Evolutionary conservation across 2,888 invertebrate species (phyloP).

Genomic region (Mesopsocus fuscifrons): DNA sequence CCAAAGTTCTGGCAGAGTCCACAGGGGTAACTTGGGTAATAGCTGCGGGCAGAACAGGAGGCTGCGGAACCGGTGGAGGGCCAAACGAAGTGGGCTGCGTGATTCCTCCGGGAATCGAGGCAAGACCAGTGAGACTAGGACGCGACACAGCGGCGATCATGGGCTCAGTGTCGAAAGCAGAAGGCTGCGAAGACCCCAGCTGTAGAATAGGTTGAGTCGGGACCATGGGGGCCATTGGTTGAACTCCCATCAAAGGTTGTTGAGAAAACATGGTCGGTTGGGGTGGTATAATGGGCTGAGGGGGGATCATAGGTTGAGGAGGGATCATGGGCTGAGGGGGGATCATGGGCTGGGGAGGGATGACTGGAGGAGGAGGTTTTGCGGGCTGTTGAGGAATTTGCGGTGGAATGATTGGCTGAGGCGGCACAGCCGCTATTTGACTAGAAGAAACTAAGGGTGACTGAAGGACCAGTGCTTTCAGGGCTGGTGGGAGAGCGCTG

Average conservation of each 20-base stretch:
- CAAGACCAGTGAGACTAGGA: slow-evolving; percentile 4
- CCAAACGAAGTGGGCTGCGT: slow-evolving; percentile 9
- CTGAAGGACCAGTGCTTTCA: slow-evolving; percentile 40
- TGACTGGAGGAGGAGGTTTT: slow-evolving; percentile 14
- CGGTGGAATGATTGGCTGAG: slow-evolving; percentile 26
- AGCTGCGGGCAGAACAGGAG: slow-evolving; percentile 12
- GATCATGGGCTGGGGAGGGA: slow-evolving; percentile 12
- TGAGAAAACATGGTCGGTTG: slow-evolving; percentile 8
- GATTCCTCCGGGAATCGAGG: background rate
- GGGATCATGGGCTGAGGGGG: slow-evolving; percentile 13
- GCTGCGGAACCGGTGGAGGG: slow-evolving; percentile 12
- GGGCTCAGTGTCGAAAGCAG: slow-evolving; percentile 23
- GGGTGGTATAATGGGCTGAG: slow-evolving; percentile 11
- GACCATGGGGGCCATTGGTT: slow-evolving; percentile 19
- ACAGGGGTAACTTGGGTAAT: slow-evolving; percentile 14
- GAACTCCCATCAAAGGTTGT: slow-evolving; percentile 16
- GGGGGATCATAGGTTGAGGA: slow-evolving; percentile 13
- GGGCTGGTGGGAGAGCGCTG: slow-evolving; percentile 56
- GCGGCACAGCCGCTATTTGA: slow-evolving; percentile 12
- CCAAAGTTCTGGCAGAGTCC: slow-evolving; percentile 26
- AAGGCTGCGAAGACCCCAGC: slow-evolving; percentile 22
- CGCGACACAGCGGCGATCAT: slow-evolving; percentile 17
- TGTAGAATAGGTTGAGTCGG: slow-evolving; percentile 17
- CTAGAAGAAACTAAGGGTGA: slow-evolving; percentile 22
- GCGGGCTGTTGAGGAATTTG: slow-evolving; percentile 24